Base-by-base conservation (phyloP, 2,797 vertebrate species). In the Helostoma temminkii region DNA sequence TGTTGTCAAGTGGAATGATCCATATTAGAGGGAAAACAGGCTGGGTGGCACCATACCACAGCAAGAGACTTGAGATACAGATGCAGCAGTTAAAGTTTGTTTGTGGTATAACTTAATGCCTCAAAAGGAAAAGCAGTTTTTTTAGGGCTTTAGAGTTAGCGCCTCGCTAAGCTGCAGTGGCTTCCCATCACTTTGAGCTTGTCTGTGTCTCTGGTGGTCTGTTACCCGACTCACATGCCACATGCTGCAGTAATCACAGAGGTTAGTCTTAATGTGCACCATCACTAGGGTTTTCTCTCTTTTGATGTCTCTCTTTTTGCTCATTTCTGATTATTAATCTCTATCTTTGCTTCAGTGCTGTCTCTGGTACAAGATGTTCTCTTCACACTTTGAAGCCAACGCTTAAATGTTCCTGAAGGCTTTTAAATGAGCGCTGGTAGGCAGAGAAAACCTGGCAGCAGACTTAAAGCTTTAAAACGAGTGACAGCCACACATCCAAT, bases 61-160 rank as follows among this genome's bases (percentile, higher is more conserved):
- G 79, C 78, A 81, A 83, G 55, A 69, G 63, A 52, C 60, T 64
- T 73, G 50, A 74, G 43, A 76, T 49, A 63, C 76, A 80, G 60
- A 82, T 74, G 60, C 71, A 72, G 84, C 71, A 52, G 67, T 91
- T 85, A 74, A 84, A 87, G 80, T 78, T 76, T 84, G 76, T 89
- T 88, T 88, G 80, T 71, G 48, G 62, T 14, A 43, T 46, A 43
- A 42, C 59, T 82, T 70, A 39, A n/a, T 16, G 47, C 57, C 83
- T 82, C 82, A 25, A 41, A 77, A 69, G 72, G 47, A 71, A 58
- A 66, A 39, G 47, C 10, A 4, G 41, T 62, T 36, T 72, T 80
- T 81, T 67, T 6, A 45, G 25, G 43, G 60, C 41, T 78, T 78
- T 71, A n/a, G 64, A 78, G 37, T 81, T 65, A 71, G 58, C 39